Evolutionary conservation across 2,888 invertebrate species (phyloP), one percentile per base, ranked within the genome.

Genomic region (Smittia aterrima): DNA sequence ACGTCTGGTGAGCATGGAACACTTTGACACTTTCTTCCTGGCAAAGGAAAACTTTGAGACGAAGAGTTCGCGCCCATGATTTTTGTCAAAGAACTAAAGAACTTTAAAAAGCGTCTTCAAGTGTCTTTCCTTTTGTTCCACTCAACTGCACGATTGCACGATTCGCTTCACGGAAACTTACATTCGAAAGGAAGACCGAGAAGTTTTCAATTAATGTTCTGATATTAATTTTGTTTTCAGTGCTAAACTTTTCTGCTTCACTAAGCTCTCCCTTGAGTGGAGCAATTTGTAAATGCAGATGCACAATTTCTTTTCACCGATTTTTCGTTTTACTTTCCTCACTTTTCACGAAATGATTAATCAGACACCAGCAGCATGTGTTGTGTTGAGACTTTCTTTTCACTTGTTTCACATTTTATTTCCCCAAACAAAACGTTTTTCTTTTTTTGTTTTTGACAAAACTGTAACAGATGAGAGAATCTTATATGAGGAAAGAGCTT

Each of bases 1-100:
- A 89, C 88, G 86, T 90, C 90, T 78, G 90, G 92, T 74, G 92
- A 92, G 77, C 91, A 92, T 76, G 92, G 92, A 80, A 92, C 84
- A 82, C 92, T 92, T 80, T 91, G 82, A 77, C 83, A 82, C 79
- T 83, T 83, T 47, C 83, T 79, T 76, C 79, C 79, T 75, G 79
- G 79, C 53, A 82, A 80, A 54, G 77, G 82, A n/a, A n/a, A n/a
- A n/a, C n/a, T n/a, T n/a, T n/a, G n/a, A n/a, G n/a, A n/a, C 66
- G 82, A 82, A 75, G 82, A 80, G 77, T 83, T 83, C 22, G 53
- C 18, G 32, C 70, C 70, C 70, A 70, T 70, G 25, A 41, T 22
- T n/a, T 18, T 18, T 58, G 32, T 22, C 58, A 58, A 47, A n/a
- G n/a, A n/a, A n/a, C n/a, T n/a, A n/a, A n/a, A 3, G 32, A 32